Conservation (phyloP, 2,113 vertebrate genomes). For the Microcebus tavaratra region DNA sequence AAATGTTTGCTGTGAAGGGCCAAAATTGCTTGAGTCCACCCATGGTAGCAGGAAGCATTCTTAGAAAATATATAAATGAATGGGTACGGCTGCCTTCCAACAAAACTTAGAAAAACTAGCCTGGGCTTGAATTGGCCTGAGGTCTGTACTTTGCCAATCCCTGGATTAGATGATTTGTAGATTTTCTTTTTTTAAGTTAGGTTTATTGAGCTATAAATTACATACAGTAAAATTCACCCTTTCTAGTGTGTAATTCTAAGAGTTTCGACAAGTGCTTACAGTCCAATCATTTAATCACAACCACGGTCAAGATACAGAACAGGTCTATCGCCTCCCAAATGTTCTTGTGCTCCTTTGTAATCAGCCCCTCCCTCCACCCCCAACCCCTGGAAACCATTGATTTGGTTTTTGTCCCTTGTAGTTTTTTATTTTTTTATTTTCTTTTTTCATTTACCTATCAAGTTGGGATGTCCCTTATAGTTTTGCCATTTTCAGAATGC, state of each 20-base stretch:
- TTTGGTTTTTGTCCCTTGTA: neutral
- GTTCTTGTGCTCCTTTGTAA: neutral
- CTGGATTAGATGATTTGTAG: neutral
- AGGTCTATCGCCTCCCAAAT: neutral
- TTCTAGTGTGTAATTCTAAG: neutral
- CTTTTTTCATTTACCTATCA: too few relatives aligned
- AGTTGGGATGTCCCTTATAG: neutral
- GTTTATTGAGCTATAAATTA: neutral
- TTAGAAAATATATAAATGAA: neutral
- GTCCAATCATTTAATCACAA: too few relatives aligned
- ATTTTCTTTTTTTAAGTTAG: neutral
- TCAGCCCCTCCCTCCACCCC: neutral
- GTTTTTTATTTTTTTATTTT: neutral
- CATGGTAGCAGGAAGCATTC: too few relatives aligned
- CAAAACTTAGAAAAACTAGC: too few relatives aligned
- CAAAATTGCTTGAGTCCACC: rapidly evolving
- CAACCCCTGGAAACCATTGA: neutral
- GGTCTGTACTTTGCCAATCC: neutral
- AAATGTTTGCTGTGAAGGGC: neutral
- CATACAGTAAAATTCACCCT: neutral
- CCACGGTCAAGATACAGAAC: neutral
- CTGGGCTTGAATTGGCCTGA: neutral
- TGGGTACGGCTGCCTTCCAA: neutral
- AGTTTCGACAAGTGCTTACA: neutral
- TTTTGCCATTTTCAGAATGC: neutral